Evolutionary conservation across 2,113 vertebrate species (phyloP), one percentile per base, ranked within the genome.

Genomic region (Sinocyclocheilus rhinocerous): DNA sequence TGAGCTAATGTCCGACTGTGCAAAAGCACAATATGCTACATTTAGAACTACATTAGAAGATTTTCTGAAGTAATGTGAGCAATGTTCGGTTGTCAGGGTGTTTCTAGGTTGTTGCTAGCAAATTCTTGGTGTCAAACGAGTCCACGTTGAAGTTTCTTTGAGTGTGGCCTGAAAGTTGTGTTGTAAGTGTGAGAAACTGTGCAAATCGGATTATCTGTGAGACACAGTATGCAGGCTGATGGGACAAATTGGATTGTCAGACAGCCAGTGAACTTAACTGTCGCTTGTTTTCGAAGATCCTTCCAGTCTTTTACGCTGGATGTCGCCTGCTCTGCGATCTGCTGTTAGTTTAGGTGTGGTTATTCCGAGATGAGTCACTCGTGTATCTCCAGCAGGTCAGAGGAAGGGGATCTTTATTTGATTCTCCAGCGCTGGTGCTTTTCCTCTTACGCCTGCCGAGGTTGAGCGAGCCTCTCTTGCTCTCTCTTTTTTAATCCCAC

Each of bases 171-270:
- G 67, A 70, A 36, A 70, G 67, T 59, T 20, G 55, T 22, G 55
- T 22, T 59, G 24, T 13, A 67, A 29, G 22, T 65, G 78, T 45
- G 59, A 81, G 57, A 26, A 65, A 81, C 39, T 26, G 45, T 50
- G 52, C 42, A 84, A 26, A 87, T 39, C 76, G 63, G 82, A 88
- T 88, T 76, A 65, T 63, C 50, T 22, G 65, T 67, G 59, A 42
- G 42, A 33, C 36, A 63, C 42, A 73, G 52, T 63, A 75, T n/a
- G 67, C 77, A 50, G 52, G 12, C 36, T 81, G 24, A 76, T 36
- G 50, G 76, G 24, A 22, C 45, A 61, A 81, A 81, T 55, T 69
- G 59, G 83, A 85, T 85, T 45, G 45, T 45, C 61, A 79, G 42
- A 11, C 9, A 18, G 20, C 55, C 26, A 39, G 3, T 52, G 20